Conservation (phyloP, 2,888 invertebrate species). For the Tricholauxania praeusta region DNA sequence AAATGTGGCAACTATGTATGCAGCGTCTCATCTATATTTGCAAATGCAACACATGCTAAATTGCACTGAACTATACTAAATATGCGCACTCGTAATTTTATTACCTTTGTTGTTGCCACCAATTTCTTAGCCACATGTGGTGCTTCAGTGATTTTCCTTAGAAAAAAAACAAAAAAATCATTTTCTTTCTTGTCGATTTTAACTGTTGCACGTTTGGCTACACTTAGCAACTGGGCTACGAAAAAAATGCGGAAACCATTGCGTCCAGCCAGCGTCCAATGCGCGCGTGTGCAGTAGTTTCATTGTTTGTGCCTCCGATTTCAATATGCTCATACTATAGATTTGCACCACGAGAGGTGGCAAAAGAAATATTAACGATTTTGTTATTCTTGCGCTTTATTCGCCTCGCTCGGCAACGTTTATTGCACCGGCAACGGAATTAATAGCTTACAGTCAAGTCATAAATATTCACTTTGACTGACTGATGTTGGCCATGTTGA, state of each 20-base stretch:
- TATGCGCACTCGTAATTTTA: background rate
- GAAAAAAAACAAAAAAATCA: constrained; percentile 16
- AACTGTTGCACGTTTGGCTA: constrained; percentile 40
- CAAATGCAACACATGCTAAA: too few species aligned
- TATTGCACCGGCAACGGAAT: constrained; percentile 4
- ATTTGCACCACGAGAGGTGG: background rate
- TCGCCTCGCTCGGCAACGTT: background rate
- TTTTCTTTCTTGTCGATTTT: background rate
- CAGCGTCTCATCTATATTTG: too few species aligned
- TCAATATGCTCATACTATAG: background rate
- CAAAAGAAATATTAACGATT: background rate
- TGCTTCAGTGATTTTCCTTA: constrained; percentile 24
- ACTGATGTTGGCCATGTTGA: too few species aligned
- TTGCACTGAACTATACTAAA: too few species aligned
- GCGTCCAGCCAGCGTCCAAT: background rate
- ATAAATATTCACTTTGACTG: background rate
- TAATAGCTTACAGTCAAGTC: background rate
- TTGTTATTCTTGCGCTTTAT: background rate
- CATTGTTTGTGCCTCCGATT: background rate
- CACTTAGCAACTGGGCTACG: constrained; percentile 41
- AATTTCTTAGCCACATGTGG: background rate
- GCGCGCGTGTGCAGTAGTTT: background rate
- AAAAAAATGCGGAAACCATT: constrained; percentile 11
- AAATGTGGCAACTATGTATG: too few species aligned
- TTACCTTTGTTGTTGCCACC: background rate